phyloP scores from a whole-genome alignment of 2,888 invertebrate genomes.

The Trichacis sp. region DNA sequence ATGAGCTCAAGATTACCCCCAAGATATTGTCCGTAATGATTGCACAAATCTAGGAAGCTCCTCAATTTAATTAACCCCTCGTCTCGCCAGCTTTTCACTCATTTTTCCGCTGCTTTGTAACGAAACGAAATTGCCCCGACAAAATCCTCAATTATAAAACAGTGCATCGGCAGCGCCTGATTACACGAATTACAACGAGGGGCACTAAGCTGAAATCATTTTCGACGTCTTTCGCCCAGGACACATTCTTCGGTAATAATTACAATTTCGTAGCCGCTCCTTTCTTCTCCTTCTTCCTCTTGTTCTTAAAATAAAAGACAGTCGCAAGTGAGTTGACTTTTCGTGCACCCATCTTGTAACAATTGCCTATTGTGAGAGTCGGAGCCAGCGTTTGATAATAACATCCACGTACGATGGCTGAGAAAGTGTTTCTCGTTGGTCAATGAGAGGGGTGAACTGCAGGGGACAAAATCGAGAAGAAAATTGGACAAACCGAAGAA shows the following conservation, averaged over 20 bases:
- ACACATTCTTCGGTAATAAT: constrained; percentile 44
- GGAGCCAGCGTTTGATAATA: constrained; percentile 39
- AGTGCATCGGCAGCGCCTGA: too few relatives aligned
- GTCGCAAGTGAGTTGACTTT: constrained; percentile 28
- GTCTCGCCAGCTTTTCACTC: too few relatives aligned
- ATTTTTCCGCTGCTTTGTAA: too few relatives aligned
- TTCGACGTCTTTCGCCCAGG: constrained; percentile 29
- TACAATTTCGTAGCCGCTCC: constrained; percentile 27
- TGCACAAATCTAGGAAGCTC: constrained; percentile 67
- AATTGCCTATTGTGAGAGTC: constrained; percentile 32
- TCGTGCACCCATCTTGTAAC: constrained; percentile 33
- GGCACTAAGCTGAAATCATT: constrained; percentile 28
- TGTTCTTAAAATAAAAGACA: constrained; percentile 22
- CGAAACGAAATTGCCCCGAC: too few relatives aligned
- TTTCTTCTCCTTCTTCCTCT: too few relatives aligned
- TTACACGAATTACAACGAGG: constrained; percentile 31
- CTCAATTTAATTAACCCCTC: constrained; percentile 63
- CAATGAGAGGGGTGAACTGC: constrained; percentile 41
- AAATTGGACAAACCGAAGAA: constrained; percentile 23
- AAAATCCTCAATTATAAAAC: not conserved
- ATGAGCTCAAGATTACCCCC: constrained; percentile 64
- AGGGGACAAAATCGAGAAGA: constrained; percentile 34
- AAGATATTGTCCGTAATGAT: constrained; percentile 66
- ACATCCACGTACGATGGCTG: constrained; percentile 26
- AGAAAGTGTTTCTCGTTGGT: constrained; percentile 32